These are phyloP conservation scores for Neolamprologus toae DNA, from an alignment of 2,113 vertebrate species.

Conservation along the genomic window DNA sequence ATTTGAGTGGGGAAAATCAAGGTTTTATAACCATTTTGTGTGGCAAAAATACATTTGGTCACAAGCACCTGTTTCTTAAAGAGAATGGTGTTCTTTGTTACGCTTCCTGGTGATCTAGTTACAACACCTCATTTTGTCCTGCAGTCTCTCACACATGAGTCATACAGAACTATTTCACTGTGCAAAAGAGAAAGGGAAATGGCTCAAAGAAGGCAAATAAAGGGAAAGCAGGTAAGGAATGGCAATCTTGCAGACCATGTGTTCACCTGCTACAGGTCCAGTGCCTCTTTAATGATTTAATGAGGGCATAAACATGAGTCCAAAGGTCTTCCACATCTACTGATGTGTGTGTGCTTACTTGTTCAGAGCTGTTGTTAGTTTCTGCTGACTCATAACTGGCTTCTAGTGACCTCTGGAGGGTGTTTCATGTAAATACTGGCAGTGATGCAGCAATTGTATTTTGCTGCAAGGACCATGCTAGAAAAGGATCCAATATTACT, in stretches of 20 bases:
- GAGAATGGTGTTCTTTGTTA: not conserved
- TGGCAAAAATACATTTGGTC: not conserved
- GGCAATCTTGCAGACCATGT: not conserved
- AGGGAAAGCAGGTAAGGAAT: conserved; percentile 14
- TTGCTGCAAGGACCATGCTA: not conserved
- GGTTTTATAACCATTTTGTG: not conserved
- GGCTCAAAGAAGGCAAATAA: not conserved
- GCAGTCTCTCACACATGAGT: conserved; percentile 33
- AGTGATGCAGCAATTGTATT: not conserved
- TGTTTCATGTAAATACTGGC: not conserved
- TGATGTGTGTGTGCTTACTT: not conserved
- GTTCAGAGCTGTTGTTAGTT: not conserved
- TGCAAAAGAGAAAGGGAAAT: not conserved
- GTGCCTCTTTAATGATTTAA: conserved; percentile 32
- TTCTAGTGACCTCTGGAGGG: conserved; percentile 56
- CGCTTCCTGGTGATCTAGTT: conserved; percentile 16
- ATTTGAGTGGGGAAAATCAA: not conserved
- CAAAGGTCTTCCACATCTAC: conserved; percentile 44
- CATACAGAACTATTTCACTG: conserved; percentile 23
- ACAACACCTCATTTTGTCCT: conserved; percentile 10
- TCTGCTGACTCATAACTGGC: conserved; percentile 29
- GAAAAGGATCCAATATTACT: conserved; percentile 4
- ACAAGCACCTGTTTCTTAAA: not conserved
- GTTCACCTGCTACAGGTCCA: conserved; percentile 20
- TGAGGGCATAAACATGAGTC: conserved; percentile 42